Conservation (phyloP, 2,113 vertebrate genomes). For the Pycnonotus jocosus region DNA sequence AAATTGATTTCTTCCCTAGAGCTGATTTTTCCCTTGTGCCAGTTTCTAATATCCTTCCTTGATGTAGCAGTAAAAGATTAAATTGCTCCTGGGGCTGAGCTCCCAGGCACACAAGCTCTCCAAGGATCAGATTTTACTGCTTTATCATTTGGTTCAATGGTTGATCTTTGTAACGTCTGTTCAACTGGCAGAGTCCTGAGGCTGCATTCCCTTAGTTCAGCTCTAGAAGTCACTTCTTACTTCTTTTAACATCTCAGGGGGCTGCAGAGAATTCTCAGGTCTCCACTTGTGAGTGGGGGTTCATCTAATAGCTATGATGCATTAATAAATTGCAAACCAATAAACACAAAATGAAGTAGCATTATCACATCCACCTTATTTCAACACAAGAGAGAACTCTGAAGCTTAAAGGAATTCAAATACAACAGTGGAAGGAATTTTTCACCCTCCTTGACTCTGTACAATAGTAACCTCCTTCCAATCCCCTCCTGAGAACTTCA, state of each 20-base stretch:
- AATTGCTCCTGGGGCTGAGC: background rate
- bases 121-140: background rate
- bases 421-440: background rate
- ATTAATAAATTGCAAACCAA: background rate
- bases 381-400: background rate
- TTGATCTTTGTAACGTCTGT: background rate
- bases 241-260: background rate
- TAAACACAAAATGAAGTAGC: background rate
- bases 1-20: slow-evolving; percentile 18
- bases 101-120: background rate
- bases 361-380: background rate
- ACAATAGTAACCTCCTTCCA: background rate
- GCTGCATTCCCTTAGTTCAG: background rate
- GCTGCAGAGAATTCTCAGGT: background rate
- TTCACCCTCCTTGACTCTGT: background rate
- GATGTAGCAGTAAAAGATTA: background rate
- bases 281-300: background rate
- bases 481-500: background rate
- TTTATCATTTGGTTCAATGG: background rate
- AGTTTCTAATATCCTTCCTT: background rate
- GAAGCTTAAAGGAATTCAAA: slow-evolving; percentile 1
- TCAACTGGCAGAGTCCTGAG: background rate
- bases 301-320: background rate
- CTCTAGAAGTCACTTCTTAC: background rate
- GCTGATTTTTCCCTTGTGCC: background rate